A percentile compares a stretch with the other conserved stretches of the same genome.
Conservation (phyloP, 2,113 vertebrate genomes). For the Psammodynastes pulverulentus region DNA sequence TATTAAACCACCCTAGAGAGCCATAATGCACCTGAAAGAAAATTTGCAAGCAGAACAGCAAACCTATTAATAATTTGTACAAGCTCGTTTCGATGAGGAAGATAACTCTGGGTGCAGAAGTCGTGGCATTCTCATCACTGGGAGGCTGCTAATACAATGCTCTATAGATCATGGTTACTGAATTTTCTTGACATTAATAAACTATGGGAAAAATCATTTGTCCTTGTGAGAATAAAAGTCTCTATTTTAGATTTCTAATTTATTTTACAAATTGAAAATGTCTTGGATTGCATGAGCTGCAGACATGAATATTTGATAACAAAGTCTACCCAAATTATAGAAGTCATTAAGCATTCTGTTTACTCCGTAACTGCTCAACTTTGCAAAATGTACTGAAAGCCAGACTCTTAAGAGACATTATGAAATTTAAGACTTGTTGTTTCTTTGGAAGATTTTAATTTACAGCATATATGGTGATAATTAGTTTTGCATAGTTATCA, state of each 20-base stretch:
- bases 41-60: constrained; percentile 22
- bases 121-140: neutral
- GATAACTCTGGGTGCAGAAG: neutral
- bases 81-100: constrained; percentile 17
- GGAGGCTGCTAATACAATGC: neutral
- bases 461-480: constrained; percentile 35
- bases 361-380: constrained; percentile 57
- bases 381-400: constrained; percentile 51
- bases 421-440: constrained; percentile 27
- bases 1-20: too few relatives aligned
- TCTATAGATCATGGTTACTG: neutral
- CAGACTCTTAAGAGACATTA: constrained; percentile 51
- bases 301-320: constrained; percentile 63
- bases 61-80: constrained; percentile 13
- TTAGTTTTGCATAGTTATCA: neutral
- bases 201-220: constrained; percentile 28
- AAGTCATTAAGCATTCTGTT: constrained; percentile 62
- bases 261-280: constrained; percentile 56
- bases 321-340: constrained; percentile 51
- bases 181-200: constrained; percentile 4
- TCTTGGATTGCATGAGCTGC: constrained; percentile 49
- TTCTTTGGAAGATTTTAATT: constrained; percentile 43
- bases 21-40: neutral
- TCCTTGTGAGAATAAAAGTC: constrained; percentile 44
- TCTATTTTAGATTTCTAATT: constrained; percentile 45